These are phyloP conservation scores for Chlamydotis undulata DNA, from an alignment of 2,113 vertebrate genomes.

Conservation along the genomic window DNA sequence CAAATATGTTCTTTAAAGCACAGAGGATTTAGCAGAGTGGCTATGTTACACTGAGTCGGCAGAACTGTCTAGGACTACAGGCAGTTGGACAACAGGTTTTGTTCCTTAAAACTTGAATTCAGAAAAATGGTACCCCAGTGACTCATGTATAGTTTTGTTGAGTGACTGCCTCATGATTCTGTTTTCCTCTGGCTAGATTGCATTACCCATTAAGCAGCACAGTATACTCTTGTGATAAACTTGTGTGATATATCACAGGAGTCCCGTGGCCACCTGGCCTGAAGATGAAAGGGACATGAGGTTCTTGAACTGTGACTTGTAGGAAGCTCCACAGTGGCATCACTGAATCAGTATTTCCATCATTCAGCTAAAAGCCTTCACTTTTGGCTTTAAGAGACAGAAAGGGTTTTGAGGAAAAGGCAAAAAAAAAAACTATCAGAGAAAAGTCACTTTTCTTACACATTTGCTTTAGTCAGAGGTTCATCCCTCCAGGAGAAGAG, in stretches of 20 bases:
- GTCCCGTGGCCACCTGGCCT: neutral
- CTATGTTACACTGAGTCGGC: neutral
- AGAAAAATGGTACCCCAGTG: neutral
- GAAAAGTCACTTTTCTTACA: neutral
- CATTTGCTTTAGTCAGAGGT: neutral
- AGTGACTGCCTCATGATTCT: neutral
- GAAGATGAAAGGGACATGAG: neutral
- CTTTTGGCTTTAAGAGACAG: neutral
- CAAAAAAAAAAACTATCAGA: neutral
- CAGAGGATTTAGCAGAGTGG: neutral
- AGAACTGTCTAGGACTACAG: neutral
- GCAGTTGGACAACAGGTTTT: neutral
- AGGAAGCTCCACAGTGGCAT: neutral
- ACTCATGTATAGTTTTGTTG: neutral
- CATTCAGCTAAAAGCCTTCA: neutral
- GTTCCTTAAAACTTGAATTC: neutral
- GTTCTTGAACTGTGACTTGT: neutral
- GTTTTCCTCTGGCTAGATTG: neutral
- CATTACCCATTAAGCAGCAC: neutral
- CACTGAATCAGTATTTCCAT: neutral
- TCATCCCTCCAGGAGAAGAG: neutral
- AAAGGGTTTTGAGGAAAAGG: neutral
- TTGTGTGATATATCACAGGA: neutral
- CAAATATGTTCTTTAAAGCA: neutral
- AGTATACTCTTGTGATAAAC: neutral